phyloP scores from a whole-genome alignment of 2,797 vertebrate species.

The Botia almorhae region DNA sequence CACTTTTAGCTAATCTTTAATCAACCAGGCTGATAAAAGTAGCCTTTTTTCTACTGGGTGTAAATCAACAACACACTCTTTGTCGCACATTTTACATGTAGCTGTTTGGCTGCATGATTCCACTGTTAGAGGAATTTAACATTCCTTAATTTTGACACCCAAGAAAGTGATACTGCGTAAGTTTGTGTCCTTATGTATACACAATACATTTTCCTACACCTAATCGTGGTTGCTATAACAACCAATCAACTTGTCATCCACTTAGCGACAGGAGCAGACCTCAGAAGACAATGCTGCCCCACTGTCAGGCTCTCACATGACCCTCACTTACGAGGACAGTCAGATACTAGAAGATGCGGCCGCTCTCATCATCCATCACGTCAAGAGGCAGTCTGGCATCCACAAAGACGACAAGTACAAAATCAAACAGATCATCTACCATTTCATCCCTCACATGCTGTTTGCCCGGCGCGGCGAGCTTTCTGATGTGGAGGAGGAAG shows the following conservation, averaged over 20 bases:
- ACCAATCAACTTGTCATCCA: background rate
- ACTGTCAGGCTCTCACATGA: slow-evolving; percentile 89
- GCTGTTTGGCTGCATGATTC: too few species aligned
- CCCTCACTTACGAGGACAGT: slow-evolving; percentile 91
- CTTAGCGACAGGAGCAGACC: slow-evolving; percentile 91
- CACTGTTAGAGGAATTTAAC: too few species aligned
- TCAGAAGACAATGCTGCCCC: slow-evolving; percentile 87
- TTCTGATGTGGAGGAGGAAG: slow-evolving; percentile 93
- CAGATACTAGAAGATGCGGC: slow-evolving; percentile 96
- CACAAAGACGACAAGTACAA: slow-evolving; percentile 99
- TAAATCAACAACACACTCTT: too few species aligned
- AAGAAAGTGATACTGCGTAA: background rate
- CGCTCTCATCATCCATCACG: slow-evolving; percentile 96
- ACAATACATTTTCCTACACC: background rate
- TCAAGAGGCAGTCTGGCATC: slow-evolving; percentile 95
- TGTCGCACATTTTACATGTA: too few species aligned
- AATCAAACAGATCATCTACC: slow-evolving; percentile 98
- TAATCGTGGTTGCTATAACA: background rate
- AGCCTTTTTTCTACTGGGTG: background rate
- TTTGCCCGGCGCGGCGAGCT: slow-evolving; percentile 93
- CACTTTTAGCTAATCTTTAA: background rate
- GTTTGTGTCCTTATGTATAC: slow-evolving; percentile 3
- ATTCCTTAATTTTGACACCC: too few species aligned
- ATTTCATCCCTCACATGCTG: slow-evolving; percentile 96
- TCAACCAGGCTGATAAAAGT: background rate